Conservation (phyloP, 2,113 vertebrate genomes). For the Melanotaenia duboulayi region DNA sequence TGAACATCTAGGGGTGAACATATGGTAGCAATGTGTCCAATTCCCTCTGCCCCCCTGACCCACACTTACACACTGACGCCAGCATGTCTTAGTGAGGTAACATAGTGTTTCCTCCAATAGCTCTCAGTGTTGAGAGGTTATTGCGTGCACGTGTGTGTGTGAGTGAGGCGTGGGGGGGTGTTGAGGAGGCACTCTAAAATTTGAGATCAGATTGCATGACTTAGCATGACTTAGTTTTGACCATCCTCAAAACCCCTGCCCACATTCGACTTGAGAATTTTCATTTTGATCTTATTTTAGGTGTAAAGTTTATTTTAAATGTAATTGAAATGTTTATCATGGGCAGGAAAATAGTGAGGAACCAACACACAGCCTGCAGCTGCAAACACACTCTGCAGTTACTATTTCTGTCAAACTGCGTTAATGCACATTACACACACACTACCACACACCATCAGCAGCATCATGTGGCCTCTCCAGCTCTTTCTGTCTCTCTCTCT, state of each 20-base stretch:
- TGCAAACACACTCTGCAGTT: slow-evolving; percentile 55
- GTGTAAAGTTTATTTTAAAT: too few relatives aligned
- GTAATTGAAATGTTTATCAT: too few relatives aligned
- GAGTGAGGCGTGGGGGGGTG: slow-evolving; percentile 2
- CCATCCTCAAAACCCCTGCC: too few relatives aligned
- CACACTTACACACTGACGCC: slow-evolving; percentile 69
- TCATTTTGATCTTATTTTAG: too few relatives aligned
- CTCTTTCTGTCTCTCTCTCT: not conserved
- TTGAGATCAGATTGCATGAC: slow-evolving; percentile 74
- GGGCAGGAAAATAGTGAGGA: too few relatives aligned
- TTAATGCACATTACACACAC: slow-evolving; percentile 60
- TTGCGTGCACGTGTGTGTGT: slow-evolving; percentile 34
- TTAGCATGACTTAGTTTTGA: too few relatives aligned
- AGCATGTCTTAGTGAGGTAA: slow-evolving; percentile 81
- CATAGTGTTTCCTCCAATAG: slow-evolving; percentile 74
- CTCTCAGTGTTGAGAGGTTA: slow-evolving; percentile 63
- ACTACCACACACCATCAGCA: slow-evolving; percentile 35
- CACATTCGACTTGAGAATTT: too few relatives aligned
- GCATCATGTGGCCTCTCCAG: slow-evolving; percentile 38
- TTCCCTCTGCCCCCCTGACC: slow-evolving; percentile 70
- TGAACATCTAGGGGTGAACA: slow-evolving; percentile 52
- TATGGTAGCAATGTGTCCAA: slow-evolving; percentile 71
- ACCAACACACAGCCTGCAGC: slow-evolving; percentile 48
- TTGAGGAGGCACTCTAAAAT: slow-evolving; percentile 47
- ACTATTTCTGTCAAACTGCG: slow-evolving; percentile 67